Evolutionary conservation across 2,888 invertebrate genomes (phyloP).

Genomic region (Pyralis farinalis): DNA sequence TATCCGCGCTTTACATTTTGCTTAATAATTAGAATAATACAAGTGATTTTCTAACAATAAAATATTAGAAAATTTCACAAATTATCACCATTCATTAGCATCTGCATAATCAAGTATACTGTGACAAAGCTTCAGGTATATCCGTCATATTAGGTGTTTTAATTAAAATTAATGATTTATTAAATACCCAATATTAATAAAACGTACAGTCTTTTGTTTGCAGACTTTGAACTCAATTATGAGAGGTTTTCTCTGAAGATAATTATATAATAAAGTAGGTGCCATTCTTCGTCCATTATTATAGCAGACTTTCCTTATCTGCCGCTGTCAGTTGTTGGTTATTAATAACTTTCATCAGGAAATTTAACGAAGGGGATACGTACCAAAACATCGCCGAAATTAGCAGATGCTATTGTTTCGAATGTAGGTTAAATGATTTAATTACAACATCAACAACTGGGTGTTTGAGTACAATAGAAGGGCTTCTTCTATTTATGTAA

Average conservation of each 20-base stretch:
- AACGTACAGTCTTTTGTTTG: slow-evolving; percentile 3
- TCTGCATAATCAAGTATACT: too few species aligned
- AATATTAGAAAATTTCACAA: too few species aligned
- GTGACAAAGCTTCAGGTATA: too few species aligned
- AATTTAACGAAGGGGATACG: slow-evolving; percentile 16
- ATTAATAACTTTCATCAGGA: slow-evolving; percentile 37
- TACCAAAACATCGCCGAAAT: slow-evolving; percentile 1
- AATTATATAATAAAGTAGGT: slow-evolving; percentile 32
- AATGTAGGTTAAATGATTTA: slow-evolving; percentile 4
- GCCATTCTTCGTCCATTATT: slow-evolving; percentile 29
- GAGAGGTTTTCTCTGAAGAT: slow-evolving; percentile 30
- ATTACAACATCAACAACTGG: neutral
- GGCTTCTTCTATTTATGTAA: too few species aligned
- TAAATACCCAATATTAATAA: neutral
- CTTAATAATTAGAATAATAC: too few species aligned
- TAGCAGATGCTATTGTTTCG: neutral
- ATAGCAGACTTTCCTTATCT: slow-evolving; percentile 36
- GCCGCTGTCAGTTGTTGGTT: slow-evolving; percentile 32
- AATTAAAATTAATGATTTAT: neutral
- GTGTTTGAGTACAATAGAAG: too few species aligned
- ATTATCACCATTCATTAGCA: too few species aligned
- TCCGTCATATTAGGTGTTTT: neutral
- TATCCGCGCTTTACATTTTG: too few species aligned
- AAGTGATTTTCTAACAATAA: too few species aligned
- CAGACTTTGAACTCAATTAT: slow-evolving; percentile 22